A percentile compares a stretch with the other conserved stretches of the same genome.
Evolutionary conservation across 1,140 invertebrate genomes (phyloP).

Genomic region (Drosophila lini): DNA sequence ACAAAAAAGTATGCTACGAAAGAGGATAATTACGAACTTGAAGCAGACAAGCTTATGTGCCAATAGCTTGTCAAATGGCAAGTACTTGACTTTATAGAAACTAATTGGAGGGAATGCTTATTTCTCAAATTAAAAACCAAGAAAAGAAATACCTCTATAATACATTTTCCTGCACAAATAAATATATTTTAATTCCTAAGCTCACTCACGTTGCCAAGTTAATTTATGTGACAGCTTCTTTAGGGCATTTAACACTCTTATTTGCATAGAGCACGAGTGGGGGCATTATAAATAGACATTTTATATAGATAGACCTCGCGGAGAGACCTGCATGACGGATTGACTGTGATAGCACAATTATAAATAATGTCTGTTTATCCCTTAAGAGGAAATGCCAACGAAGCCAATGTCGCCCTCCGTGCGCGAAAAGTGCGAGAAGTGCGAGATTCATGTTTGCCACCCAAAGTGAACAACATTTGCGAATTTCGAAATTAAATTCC

Average conservation of each 20-base stretch:
- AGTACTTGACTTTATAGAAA: constrained; percentile 4
- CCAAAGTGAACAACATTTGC: constrained; percentile 79
- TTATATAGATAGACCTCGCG: constrained; percentile 9
- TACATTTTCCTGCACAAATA: not conserved
- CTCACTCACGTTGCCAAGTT: constrained; percentile 1
- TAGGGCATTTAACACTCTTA: constrained; percentile 55
- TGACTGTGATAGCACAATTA: constrained; percentile 56
- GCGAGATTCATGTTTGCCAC: constrained; percentile 80
- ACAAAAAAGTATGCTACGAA: constrained; percentile 35
- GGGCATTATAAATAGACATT: constrained; percentile 23
- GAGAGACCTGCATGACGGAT: constrained; percentile 29
- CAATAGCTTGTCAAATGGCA: constrained; percentile 23
- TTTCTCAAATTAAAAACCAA: not conserved
- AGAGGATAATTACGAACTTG: constrained; percentile 25
- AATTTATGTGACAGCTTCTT: constrained; percentile 73
- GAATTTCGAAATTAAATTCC: constrained; percentile 83
- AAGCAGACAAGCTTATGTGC: constrained; percentile 15
- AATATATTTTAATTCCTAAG: not conserved
- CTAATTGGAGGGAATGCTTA: constrained; percentile 4
- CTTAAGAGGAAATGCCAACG: constrained; percentile 35
- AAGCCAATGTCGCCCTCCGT: constrained; percentile 28
- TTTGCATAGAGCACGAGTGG: not conserved
- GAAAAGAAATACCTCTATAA: too few species aligned
- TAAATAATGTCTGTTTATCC: constrained; percentile 56
- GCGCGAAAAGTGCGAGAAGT: constrained; percentile 50